Percentiles rank a stretch among this genome's conserved stretches.
These are phyloP conservation scores for Bombus superbus DNA, from an alignment of 1,140 invertebrate species.

Conservation along the genomic window DNA sequence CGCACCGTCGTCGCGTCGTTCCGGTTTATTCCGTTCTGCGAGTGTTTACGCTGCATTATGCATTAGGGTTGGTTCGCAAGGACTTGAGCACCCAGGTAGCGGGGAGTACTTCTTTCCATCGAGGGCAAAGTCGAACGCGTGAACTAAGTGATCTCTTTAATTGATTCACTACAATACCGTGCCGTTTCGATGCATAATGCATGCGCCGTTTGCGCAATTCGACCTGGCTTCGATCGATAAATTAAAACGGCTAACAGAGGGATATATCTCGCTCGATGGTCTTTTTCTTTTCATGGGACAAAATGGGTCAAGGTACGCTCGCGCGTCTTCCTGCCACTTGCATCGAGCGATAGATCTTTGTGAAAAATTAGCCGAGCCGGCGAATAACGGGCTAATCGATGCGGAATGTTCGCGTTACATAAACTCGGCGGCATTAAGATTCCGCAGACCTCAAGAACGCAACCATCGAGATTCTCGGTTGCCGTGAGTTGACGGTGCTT, in stretches of 20 bases:
- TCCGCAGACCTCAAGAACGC: no score
- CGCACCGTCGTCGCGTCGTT: background rate
- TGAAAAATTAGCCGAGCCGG: background rate
- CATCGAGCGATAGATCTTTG: background rate
- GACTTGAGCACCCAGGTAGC: background rate
- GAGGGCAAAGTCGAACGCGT: background rate
- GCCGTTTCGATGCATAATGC: conserved; percentile 27
- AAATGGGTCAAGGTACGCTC: conserved; percentile 54
- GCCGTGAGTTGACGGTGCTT: background rate
- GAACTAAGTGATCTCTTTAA: conserved; percentile 9
- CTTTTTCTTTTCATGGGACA: background rate
- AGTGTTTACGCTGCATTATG: conserved; percentile 29
- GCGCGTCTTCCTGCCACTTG: background rate
- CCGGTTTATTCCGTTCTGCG: background rate
- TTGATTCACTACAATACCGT: conserved; percentile 25
- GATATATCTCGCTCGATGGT: background rate
- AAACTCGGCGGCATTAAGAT: background rate
- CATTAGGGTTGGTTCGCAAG: conserved; percentile 18
- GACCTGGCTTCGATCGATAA: conserved; percentile 34
- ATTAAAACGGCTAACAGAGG: conserved; percentile 33
- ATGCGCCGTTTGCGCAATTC: background rate
- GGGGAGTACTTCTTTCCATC: background rate
- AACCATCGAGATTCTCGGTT: background rate
- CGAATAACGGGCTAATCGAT: background rate
- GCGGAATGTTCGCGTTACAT: background rate